A percentile compares a stretch with the other conserved stretches of the same genome.
Evolutionary conservation across 2,888 invertebrate genomes (phyloP).

Genomic region (Scrobipalpa costella): DNA sequence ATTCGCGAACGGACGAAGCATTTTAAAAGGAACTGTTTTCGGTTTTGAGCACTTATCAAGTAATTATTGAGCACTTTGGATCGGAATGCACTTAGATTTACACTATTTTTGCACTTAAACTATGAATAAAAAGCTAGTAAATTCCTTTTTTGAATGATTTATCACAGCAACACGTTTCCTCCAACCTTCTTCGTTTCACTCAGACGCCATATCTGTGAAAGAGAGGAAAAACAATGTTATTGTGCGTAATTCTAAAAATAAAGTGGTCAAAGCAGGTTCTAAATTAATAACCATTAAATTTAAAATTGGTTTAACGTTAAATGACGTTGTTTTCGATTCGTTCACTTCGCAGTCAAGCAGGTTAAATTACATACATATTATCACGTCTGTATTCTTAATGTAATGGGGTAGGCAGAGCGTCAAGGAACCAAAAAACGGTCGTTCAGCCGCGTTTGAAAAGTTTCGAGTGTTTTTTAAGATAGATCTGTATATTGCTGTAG

Average conservation of each 20-base stretch:
- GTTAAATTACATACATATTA: too few species aligned
- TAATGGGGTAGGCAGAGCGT: too few species aligned
- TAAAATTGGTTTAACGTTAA: background rate
- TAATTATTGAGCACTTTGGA: constrained; percentile 17
- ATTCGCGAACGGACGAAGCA: constrained; percentile 10
- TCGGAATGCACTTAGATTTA: background rate
- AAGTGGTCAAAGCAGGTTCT: background rate
- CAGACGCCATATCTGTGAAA: constrained; percentile 16
- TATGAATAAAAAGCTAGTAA: constrained; percentile 1
- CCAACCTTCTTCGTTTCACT: background rate
- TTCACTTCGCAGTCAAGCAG: too few species aligned
- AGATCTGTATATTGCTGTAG: too few species aligned
- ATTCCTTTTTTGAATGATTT: background rate
- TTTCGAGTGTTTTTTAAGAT: too few species aligned
- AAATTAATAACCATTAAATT: background rate
- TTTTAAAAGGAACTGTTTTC: constrained; percentile 13
- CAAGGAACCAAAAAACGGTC: too few species aligned
- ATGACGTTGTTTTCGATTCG: too few species aligned
- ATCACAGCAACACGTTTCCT: constrained; percentile 5
- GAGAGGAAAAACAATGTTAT: constrained; percentile 22
- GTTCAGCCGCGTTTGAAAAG: too few species aligned
- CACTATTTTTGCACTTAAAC: background rate
- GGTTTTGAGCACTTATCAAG: constrained; percentile 1
- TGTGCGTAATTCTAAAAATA: background rate
- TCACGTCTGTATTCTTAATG: too few species aligned